Conservation (phyloP, 1,140 invertebrate species). For the Drosophila tsacasi region DNA sequence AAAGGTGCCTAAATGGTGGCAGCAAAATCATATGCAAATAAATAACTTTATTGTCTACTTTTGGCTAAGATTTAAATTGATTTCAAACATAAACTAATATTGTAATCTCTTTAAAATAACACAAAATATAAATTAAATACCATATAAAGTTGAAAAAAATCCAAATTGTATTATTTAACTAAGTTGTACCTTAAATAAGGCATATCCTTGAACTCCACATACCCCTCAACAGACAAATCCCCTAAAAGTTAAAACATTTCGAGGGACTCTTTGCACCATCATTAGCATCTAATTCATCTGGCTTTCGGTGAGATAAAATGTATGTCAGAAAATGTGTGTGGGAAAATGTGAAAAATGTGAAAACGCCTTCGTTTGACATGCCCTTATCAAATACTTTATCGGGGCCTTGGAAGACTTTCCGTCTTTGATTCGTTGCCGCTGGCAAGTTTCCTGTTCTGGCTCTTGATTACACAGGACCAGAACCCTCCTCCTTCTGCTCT, state of each 20-base stretch:
- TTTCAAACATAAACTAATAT: not conserved
- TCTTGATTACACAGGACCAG: slow-evolving; percentile 60
- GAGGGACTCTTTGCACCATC: slow-evolving; percentile 27
- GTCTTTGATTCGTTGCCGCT: slow-evolving; percentile 50
- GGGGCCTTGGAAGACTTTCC: slow-evolving; percentile 32
- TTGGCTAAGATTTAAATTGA: not conserved
- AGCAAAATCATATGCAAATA: not conserved
- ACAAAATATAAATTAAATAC: no score
- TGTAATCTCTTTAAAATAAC: not conserved
- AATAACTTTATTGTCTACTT: not conserved
- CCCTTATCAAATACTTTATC: slow-evolving; percentile 47
- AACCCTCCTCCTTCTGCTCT: slow-evolving; percentile 7
- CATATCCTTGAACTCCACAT: no score
- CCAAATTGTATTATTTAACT: no score
- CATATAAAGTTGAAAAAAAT: no score
- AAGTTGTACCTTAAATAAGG: no score
- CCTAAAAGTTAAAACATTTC: slow-evolving; percentile 37
- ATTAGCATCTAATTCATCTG: slow-evolving; percentile 46
- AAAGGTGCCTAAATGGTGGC: not conserved
- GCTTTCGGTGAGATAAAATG: not conserved
- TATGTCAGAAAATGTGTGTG: slow-evolving; percentile 1
- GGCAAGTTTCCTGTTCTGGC: slow-evolving; percentile 66
- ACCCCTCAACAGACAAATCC: not conserved
- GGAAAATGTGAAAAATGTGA: slow-evolving; percentile 29
- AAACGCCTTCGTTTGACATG: slow-evolving; percentile 25